Base-by-base conservation (phyloP, 2,797 vertebrate species). In the Crenuchus spilurus region DNA sequence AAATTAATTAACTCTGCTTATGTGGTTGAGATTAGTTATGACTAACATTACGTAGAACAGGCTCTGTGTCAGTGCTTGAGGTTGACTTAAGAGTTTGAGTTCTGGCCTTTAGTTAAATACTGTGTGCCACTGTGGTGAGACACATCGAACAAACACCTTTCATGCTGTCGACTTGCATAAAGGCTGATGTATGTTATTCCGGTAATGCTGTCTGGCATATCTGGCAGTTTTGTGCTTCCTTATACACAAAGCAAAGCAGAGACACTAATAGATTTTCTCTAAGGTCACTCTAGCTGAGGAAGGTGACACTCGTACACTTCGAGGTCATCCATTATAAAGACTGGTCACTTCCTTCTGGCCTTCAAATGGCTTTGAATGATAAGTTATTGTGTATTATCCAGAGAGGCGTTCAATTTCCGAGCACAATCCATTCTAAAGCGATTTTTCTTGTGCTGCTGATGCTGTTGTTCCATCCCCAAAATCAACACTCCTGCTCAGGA, bases 401-500 rank as follows among this genome's bases (percentile, higher is more conserved):
- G 13, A 75, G 57, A 73, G 62, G 66, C 69, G 26, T 65, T 81
- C 28, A 63, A 37, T 72, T 85, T 81, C 28, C 7, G 61, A 48
- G 62, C 42, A 64, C 68, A 77, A 66, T 69, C 84, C 76, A 80
- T 83, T 83, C 84, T 78, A 87, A 85, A 84, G 85, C 75, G 73
- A 77, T 83, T 84, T 88, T 70, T 28, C 20, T 70, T 22, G 52
- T 69, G 84, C 79, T 88, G 85, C 87, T 88, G 86, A 87, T 87
- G 77, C 66, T 71, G 82, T 85, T 87, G 81, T 84, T 90, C 82
- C 51, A 82, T 90, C 85, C 86, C 89, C 82, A 85, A 66, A 82
- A 88, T 88, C 75, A 75, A 84, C 82, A 85, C 83, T 89, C 88
- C 85, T 87, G 84, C 77, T 85, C 87, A 83, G 86, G 88, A 90